Evolutionary conservation across 2,888 invertebrate species (phyloP).

Genomic region (Oscheius sp.): DNA sequence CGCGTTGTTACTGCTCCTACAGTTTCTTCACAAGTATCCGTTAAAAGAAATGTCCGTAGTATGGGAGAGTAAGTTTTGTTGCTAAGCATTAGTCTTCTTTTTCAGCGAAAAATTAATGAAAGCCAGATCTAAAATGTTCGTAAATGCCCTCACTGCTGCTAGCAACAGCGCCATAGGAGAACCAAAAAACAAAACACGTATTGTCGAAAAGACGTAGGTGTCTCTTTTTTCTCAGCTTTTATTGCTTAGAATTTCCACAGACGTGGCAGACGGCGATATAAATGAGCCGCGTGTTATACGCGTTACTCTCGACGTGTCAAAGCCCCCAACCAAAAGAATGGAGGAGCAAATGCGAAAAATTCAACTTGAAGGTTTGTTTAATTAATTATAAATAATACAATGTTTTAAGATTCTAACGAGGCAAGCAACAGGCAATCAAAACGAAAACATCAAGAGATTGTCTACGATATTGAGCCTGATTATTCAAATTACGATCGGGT

Average conservation of each 20-base stretch:
- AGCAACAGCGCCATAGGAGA: background rate
- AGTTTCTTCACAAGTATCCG: constrained; percentile 1
- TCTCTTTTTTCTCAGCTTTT: background rate
- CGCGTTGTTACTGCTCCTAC: background rate
- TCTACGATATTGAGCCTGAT: background rate
- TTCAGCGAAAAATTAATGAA: constrained; percentile 20
- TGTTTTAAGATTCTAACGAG: background rate
- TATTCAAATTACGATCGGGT: background rate
- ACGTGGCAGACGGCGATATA: background rate
- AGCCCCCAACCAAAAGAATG: constrained; percentile 16
- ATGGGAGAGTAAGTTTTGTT: constrained; percentile 16
- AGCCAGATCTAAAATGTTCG: constrained; percentile 17
- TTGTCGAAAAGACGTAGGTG: background rate
- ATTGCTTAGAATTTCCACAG: background rate
- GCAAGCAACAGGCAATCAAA: background rate
- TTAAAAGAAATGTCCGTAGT: constrained; percentile 2
- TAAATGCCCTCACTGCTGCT: constrained; percentile 11
- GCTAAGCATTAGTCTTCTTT: background rate
- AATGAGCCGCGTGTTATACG: background rate
- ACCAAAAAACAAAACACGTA: background rate
- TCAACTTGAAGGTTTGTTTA: background rate
- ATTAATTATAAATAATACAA: background rate
- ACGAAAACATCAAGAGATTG: constrained; percentile 6
- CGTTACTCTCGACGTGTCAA: constrained; percentile 5
- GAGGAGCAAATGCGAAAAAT: background rate